These are phyloP conservation scores for Sprattus sprattus DNA, from an alignment of 2,113 vertebrate genomes.

Conservation along the genomic window DNA sequence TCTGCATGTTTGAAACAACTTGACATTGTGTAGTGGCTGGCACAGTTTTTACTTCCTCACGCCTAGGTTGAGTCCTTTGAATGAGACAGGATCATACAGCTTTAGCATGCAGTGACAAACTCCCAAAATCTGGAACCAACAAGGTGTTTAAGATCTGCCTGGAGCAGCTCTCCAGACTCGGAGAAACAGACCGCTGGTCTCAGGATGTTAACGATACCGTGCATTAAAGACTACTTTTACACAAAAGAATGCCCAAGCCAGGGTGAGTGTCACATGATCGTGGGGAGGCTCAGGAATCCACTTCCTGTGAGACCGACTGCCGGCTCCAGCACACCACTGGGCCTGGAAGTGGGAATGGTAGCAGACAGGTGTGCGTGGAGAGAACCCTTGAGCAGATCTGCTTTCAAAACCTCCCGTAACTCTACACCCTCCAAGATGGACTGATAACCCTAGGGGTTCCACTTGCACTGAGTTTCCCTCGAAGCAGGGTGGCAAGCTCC, in stretches of 20 bases:
- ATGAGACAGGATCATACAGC: too few relatives aligned
- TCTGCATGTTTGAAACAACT: background rate
- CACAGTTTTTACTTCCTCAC: background rate
- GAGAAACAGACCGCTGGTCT: background rate
- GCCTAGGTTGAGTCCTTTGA: too few relatives aligned
- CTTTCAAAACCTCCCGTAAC: slow-evolving; percentile 68
- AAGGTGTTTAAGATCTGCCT: background rate
- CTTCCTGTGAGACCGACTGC: slow-evolving; percentile 63
- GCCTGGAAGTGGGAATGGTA: slow-evolving; percentile 55
- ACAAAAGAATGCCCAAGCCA: background rate
- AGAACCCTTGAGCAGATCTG: slow-evolving; percentile 45
- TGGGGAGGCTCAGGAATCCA: slow-evolving; percentile 58
- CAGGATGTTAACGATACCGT: slow-evolving; percentile 12
- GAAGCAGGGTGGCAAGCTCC: background rate
- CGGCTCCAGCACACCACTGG: slow-evolving; percentile 51
- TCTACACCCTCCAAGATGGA: slow-evolving; percentile 61
- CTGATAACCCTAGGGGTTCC: slow-evolving; percentile 57
- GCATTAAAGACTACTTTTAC: slow-evolving; percentile 16
- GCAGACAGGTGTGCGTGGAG: slow-evolving; percentile 41
- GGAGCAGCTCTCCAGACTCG: background rate
- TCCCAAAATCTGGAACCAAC: background rate
- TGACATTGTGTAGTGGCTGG: too few relatives aligned
- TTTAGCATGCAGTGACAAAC: background rate
- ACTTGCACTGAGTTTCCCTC: background rate
- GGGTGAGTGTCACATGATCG: slow-evolving; percentile 62